Base-by-base conservation (phyloP, 2,888 invertebrate species). In the Leptinotarsa juncta region DNA sequence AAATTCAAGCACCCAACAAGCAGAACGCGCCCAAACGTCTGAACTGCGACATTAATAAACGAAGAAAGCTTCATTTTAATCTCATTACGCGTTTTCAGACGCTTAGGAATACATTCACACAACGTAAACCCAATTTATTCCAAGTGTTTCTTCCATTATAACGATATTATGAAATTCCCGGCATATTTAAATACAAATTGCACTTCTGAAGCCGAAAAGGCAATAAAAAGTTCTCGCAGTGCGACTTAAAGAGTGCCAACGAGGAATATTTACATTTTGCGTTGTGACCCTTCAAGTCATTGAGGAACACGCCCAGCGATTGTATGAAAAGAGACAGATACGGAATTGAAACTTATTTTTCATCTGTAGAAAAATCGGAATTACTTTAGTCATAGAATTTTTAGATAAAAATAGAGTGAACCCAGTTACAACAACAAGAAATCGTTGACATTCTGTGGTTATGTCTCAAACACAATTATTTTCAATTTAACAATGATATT, bases 141-240 rank as follows among this genome's bases (percentile, higher is more conserved):
- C 57, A 23, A 57, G 57, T 57, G 57, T 57, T 57, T 57, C 23
- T 57, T 57, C 26, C 57, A 57, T 57, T 57, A 57, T 57, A 57
- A 57, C 23, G 57, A 57, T 57, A 57, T 57, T 57, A 57, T 57
- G 18, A 57, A 57, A 57, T 57, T 57, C 57, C 57, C 57, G 15
- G 26, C 57, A 57, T 57, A 84, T 84, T 84, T 84, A 84, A 85
- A 85, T 85, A 84, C 83, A 84, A 84, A 84, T 85, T 82, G 82
- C 84, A 84, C 83, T 83, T 83, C 83, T 83, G 81, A 80, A 83
- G 80, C 81, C 77, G 77, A 72, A 78, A 69, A 65, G 76, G 82
- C 82, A 81, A 83, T 84, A 84, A 84, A 84, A 83, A 81, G 82
- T 82, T 78, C 80, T 80, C 82, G 55, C 83, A 83, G 82, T 82